Conservation (phyloP, 2,113 vertebrate genomes). For the Phyllostomus hastatus region DNA sequence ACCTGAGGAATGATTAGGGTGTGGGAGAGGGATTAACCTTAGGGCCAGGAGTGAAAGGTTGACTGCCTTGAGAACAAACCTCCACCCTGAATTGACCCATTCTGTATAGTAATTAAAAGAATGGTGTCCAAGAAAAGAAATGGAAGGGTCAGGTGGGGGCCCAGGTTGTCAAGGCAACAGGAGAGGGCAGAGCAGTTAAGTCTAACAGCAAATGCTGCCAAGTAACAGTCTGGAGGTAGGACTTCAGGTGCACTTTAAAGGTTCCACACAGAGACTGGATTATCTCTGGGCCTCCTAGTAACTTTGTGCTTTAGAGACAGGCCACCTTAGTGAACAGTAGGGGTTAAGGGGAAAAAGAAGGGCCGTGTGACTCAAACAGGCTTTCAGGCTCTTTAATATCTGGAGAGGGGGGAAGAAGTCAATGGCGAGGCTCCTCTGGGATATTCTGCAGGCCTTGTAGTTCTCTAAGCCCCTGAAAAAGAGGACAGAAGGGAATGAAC, state of each 20-base stretch:
- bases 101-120: conserved; percentile 22
- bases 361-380: conserved; percentile 62
- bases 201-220: conserved; percentile 23
- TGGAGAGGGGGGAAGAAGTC: conserved; percentile 1
- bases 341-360: conserved; percentile 51
- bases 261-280: neutral
- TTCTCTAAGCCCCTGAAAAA: conserved; percentile 87
- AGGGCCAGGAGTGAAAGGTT: neutral
- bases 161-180: conserved; percentile 18
- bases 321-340: neutral
- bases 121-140: neutral
- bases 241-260: neutral
- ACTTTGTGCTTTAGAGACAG: conserved; percentile 29
- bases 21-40: neutral
- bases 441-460: conserved; percentile 85
- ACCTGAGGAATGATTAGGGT: neutral
- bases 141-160: neutral
- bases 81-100: neutral
- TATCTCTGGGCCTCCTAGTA: neutral
- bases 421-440: conserved; percentile 68
- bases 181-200: neutral
- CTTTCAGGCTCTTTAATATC: conserved; percentile 70
- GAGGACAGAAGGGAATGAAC: conserved; percentile 30
- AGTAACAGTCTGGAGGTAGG: conserved; percentile 1
- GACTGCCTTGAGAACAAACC: neutral